Evolutionary conservation across 2,888 invertebrate genomes (phyloP).

Genomic region (Drosophila mimica): DNA sequence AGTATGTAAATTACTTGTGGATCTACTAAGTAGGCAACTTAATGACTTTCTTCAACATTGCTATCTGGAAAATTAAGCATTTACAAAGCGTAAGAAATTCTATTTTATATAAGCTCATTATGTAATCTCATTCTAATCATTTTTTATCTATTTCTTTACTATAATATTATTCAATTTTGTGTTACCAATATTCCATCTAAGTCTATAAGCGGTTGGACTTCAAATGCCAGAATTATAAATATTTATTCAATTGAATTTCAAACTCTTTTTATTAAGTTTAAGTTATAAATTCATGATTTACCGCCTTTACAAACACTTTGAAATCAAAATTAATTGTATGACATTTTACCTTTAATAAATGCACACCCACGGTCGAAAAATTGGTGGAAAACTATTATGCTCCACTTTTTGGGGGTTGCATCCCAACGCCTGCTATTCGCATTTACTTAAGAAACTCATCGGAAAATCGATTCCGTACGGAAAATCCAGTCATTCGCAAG

Average conservation of each 20-base stretch:
- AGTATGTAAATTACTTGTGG: conserved; percentile 4
- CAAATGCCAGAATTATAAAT: neutral
- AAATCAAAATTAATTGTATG: neutral
- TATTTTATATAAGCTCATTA: neutral
- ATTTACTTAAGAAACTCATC: neutral
- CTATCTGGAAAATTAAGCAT: neutral
- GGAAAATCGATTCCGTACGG: neutral
- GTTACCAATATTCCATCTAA: neutral
- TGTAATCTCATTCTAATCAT: neutral
- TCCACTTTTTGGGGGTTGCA: neutral
- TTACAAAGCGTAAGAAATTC: neutral
- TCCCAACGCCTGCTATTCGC: neutral
- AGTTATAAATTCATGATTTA: neutral
- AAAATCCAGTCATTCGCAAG: neutral
- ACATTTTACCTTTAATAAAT: neutral
- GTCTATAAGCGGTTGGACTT: neutral
- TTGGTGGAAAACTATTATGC: neutral
- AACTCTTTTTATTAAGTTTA: neutral
- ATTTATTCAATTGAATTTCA: neutral
- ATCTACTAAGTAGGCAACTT: neutral
- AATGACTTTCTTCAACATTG: neutral
- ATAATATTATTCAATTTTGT: neutral
- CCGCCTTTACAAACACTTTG: neutral
- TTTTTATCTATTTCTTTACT: neutral
- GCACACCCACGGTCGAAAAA: neutral